phyloP scores from a whole-genome alignment of 2,113 vertebrate genomes.

The Thomomys bottae region DNA sequence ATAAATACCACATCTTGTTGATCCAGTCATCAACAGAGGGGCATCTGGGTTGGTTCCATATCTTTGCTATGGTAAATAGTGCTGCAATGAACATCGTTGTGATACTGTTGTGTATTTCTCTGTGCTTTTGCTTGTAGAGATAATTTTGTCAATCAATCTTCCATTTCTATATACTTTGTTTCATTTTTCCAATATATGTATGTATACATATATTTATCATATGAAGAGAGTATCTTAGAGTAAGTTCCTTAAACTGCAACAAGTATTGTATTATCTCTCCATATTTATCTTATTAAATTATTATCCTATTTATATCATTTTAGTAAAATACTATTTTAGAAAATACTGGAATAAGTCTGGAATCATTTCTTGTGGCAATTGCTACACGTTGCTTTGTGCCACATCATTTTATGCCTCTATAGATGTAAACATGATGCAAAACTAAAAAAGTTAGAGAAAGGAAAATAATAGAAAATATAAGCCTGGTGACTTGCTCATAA shows the following conservation, averaged over 20 bases:
- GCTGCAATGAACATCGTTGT: no score
- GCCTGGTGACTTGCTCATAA: neutral
- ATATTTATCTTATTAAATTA: neutral
- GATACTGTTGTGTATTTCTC: neutral
- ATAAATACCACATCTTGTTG: no score
- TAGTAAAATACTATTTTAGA: no score
- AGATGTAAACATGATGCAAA: neutral
- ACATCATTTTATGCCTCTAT: neutral
- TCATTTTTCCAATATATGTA: constrained; percentile 29
- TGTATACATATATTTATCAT: neutral
- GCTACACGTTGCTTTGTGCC: neutral
- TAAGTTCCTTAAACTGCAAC: neutral
- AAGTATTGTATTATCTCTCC: neutral
- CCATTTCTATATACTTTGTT: constrained; percentile 18
- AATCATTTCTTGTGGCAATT: neutral
- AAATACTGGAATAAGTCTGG: neutral
- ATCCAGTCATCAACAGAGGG: no score
- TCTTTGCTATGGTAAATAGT: no score
- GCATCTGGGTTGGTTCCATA: no score
- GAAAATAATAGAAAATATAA: neutral
- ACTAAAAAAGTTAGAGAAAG: neutral
- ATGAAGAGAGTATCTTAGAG: neutral
- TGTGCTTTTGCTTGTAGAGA: neutral
- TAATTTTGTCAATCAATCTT: constrained; percentile 20
- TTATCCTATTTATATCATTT: neutral